Conservation (phyloP, 2,113 vertebrate species). For the Macrotus californicus region DNA sequence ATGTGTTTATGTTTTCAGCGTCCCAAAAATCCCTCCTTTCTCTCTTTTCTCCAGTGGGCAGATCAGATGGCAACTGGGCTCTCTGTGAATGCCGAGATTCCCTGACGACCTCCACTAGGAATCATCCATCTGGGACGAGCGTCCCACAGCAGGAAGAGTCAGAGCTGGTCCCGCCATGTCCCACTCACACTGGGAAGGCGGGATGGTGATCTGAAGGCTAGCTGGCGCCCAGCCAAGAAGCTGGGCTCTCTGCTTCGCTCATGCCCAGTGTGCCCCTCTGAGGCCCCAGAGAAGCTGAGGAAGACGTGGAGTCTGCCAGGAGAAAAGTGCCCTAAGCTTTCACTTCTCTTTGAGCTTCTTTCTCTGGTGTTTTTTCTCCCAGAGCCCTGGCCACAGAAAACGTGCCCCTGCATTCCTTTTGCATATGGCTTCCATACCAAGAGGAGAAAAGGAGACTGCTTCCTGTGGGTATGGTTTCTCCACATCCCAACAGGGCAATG, state of each 20-base stretch:
- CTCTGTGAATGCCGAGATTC: neutral
- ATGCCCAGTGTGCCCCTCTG: neutral
- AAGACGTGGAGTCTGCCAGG: neutral
- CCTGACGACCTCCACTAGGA: neutral
- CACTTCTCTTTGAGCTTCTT: neutral
- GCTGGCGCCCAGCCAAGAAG: neutral
- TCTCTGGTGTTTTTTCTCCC: neutral
- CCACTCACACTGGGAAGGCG: neutral
- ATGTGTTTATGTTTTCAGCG: constrained; percentile 43
- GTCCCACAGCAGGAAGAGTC: neutral
- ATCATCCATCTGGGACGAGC: neutral
- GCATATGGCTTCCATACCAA: neutral
- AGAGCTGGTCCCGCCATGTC: neutral
- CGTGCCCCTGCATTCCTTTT: neutral
- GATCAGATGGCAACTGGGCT: constrained; percentile 34
- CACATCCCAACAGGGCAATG: neutral
- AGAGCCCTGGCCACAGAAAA: neutral
- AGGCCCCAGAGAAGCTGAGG: neutral
- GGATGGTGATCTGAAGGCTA: neutral
- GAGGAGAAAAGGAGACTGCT: constrained; percentile 8
- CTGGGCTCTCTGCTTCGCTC: neutral
- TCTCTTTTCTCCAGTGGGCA: constrained; percentile 7
- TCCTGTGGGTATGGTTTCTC: constrained; percentile 1
- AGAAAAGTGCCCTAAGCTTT: neutral
- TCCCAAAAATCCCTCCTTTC: constrained; percentile 6